Evolutionary conservation across 2,113 vertebrate species (phyloP), one percentile per base, ranked within the genome.

Genomic region (Halichoerus grypus): DNA sequence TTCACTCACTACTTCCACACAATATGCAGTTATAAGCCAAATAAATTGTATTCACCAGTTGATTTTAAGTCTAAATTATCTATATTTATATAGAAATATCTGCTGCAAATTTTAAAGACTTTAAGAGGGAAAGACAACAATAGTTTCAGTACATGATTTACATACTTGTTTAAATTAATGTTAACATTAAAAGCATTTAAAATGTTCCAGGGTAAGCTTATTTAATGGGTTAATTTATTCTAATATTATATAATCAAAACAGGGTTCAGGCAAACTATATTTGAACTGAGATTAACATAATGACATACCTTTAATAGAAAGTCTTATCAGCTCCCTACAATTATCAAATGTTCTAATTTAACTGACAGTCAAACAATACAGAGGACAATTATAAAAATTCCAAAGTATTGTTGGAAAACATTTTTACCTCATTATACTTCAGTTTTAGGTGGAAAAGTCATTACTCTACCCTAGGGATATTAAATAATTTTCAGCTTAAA

Each of bases 241-340:
- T 97, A 94, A 91, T 96, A 86, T 97, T 98, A 98, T 87, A 97
- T 94, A 97, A 98, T 98, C 95, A 97, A 97, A 98, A 97, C 94
- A 98, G 94, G 80, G 93, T 95, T 97, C 4, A 0, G 94, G 91
- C 93, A 98, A 96, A 97, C 96, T 97, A 96, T 96, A 97, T 98
- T 98, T 97, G 97, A 98, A 98, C 97, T 65, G 69, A 98, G 96
- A 98, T 98, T 98, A 98, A 97, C 97, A 98, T 98, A 98, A 98
- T 97, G 94, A 97, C 84, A 96, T 96, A 96, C 77, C 96, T 98
- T 96, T 97, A 97, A 96, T 81, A 96, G 79, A 97, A 97, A 97
- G 88, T 82, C 97, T 96, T 97, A 97, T 98, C 95, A 97, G 46
- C 94, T 96, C 97, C 81, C 95, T 96, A 94, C 93, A 98, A 98